Percentiles rank a stretch among this genome's conserved stretches.
Evolutionary conservation across 2,888 invertebrate species (phyloP).

Genomic region (Polyommatus icarus): DNA sequence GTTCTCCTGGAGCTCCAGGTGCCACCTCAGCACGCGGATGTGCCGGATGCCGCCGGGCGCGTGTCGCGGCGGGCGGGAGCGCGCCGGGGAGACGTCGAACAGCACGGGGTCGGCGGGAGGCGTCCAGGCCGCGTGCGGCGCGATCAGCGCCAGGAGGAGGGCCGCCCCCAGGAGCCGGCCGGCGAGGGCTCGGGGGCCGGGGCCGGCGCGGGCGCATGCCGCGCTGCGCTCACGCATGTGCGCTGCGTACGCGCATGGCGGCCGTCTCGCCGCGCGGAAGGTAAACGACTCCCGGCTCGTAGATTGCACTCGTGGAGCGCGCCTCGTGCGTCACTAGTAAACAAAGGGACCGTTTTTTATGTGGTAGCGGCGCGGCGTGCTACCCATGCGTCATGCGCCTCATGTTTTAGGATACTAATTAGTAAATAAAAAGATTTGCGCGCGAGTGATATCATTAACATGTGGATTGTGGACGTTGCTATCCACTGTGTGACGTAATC

Average conservation of each 20-base stretch:
- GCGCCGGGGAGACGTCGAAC: conserved; percentile 39
- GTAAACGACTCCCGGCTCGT: conserved; percentile 76
- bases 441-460: conserved; percentile 1
- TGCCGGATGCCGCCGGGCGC: conserved; percentile 50
- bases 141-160: conserved; percentile 57
- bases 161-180: conserved; percentile 68
- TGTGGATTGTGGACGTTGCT: background rate
- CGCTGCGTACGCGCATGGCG: conserved; percentile 76
- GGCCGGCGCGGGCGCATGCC: conserved; percentile 51
- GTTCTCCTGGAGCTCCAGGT: conserved; percentile 67
- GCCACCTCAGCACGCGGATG: conserved; percentile 67
- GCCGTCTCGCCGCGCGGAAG: conserved; percentile 74
- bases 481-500: conserved; percentile 4
- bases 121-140: conserved; percentile 49
- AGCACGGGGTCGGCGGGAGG: conserved; percentile 40
- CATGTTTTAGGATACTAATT: conserved; percentile 26
- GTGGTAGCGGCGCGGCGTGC: conserved; percentile 53
- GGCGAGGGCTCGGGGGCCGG: conserved; percentile 67
- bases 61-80: conserved; percentile 50
- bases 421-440: conserved; percentile 13
- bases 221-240: conserved; percentile 70
- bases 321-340: conserved; percentile 77
- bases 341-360: conserved; percentile 73
- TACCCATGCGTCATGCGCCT: conserved; percentile 45
- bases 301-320: conserved; percentile 66